Percentiles rank a stretch among this genome's conserved stretches.
These are phyloP conservation scores for Enchytraeus crypticus DNA, from an alignment of 2,888 invertebrate species.

Conservation along the genomic window DNA sequence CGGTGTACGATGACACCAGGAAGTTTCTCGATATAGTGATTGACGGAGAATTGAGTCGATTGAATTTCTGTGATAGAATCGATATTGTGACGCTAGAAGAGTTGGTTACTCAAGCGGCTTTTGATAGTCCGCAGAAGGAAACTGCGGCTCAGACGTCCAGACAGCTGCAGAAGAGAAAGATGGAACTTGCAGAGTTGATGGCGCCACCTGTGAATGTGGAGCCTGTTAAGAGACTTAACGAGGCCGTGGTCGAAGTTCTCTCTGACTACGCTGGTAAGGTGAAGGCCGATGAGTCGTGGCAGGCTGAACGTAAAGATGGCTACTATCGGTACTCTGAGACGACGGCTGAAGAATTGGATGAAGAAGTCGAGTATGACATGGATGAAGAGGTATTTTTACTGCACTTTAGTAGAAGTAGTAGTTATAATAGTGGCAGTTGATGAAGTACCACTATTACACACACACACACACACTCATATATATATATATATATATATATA, in stretches of 20 bases:
- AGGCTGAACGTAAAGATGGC: conserved; percentile 57
- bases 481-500: too few relatives aligned
- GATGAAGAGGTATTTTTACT: conserved; percentile 73
- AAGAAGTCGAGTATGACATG: conserved; percentile 87
- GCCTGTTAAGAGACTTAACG: not conserved
- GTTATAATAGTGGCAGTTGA: too few relatives aligned
- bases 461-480: too few relatives aligned
- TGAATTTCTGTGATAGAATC: not conserved
- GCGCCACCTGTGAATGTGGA: not conserved
- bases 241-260: not conserved
- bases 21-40: conserved; percentile 1
- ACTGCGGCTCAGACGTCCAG: too few relatives aligned
- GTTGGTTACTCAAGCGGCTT: too few relatives aligned
- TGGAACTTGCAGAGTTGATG: too few relatives aligned
- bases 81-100: not conserved
- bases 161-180: too few relatives aligned
- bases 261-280: not conserved
- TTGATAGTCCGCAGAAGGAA: too few relatives aligned
- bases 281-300: not conserved
- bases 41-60: not conserved
- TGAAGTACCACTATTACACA: too few relatives aligned
- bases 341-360: conserved; percentile 84
- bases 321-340: conserved; percentile 78
- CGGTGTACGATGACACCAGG: not conserved
- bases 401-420: too few relatives aligned